Evolutionary conservation across 2,113 vertebrate species (phyloP).

Genomic region (Sinocyclocheilus maitianheensis): DNA sequence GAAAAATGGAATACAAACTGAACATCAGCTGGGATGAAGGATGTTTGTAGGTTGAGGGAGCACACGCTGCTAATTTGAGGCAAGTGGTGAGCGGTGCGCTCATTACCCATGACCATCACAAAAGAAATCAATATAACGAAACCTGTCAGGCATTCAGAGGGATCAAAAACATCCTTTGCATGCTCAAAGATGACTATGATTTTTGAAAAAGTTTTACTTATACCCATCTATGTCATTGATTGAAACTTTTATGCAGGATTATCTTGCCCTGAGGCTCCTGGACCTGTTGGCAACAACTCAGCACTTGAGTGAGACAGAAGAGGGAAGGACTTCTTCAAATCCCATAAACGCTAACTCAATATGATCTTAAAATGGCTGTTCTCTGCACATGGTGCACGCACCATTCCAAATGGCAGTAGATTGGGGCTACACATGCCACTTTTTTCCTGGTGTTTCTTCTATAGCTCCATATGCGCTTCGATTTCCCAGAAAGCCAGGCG

Average conservation of each 20-base stretch:
- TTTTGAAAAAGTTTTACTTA: not conserved
- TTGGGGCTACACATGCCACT: constrained; percentile 22
- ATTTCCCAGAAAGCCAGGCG: constrained; percentile 60
- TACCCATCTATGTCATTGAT: constrained; percentile 2
- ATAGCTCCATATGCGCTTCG: constrained; percentile 50
- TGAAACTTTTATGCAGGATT: not conserved
- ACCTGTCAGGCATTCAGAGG: constrained; percentile 6
- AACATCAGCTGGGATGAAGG: constrained; percentile 9
- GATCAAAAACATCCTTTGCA: not conserved
- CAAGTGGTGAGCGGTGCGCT: not conserved
- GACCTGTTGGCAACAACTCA: not conserved
- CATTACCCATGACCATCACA: not conserved
- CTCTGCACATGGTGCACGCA: constrained; percentile 21
- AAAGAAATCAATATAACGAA: constrained; percentile 18
- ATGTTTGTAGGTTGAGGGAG: constrained; percentile 3
- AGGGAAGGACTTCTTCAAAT: constrained; percentile 23
- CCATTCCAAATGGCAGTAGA: constrained; percentile 36
- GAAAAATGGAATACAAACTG: constrained; percentile 29
- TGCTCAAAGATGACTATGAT: constrained; percentile 12
- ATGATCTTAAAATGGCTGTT: constrained; percentile 36
- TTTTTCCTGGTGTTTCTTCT: constrained; percentile 47
- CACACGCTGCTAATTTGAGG: not conserved
- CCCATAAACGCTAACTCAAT: constrained; percentile 19
- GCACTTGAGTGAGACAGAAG: not conserved
- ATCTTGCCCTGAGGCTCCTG: constrained; percentile 20